Evolutionary conservation across 2,113 vertebrate genomes (phyloP).

Genomic region (Melanerpes formicivorus): DNA sequence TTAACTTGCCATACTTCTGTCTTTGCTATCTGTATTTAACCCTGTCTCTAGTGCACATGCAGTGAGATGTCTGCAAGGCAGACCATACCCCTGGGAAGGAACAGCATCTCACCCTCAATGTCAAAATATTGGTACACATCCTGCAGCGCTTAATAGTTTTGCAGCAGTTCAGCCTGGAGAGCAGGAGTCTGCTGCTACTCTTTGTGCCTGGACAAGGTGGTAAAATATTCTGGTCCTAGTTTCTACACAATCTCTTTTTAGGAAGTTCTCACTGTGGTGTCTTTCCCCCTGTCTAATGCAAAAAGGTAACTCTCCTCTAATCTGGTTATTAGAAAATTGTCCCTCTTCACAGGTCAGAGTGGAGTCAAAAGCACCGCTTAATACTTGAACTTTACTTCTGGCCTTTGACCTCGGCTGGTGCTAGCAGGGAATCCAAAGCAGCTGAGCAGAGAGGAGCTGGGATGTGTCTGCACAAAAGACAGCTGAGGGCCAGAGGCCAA

Average conservation of each 20-base stretch:
- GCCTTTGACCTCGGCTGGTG: neutral
- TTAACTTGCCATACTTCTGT: neutral
- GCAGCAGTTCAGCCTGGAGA: neutral
- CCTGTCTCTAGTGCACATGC: neutral
- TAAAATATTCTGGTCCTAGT: neutral
- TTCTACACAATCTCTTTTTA: neutral
- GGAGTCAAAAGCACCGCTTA: constrained; percentile 20
- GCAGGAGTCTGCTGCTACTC: neutral
- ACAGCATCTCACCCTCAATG: fast-evolving
- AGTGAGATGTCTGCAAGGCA: neutral
- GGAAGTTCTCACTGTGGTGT: neutral
- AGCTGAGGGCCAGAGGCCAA: neutral
- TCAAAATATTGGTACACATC: neutral
- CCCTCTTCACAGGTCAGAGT: neutral
- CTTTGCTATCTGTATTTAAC: neutral
- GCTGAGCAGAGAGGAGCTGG: neutral
- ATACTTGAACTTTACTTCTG: constrained; percentile 7
- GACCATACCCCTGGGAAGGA: neutral
- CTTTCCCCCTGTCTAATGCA: neutral
- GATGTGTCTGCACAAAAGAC: neutral
- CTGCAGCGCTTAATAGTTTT: neutral
- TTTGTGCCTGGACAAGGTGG: neutral
- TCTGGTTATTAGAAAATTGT: neutral
- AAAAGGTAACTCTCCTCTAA: neutral
- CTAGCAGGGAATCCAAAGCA: constrained; percentile 29